Percentiles rank a stretch among this genome's conserved stretches.
phyloP scores from a whole-genome alignment of 2,113 vertebrate genomes.

The Amblyornis subalaris region DNA sequence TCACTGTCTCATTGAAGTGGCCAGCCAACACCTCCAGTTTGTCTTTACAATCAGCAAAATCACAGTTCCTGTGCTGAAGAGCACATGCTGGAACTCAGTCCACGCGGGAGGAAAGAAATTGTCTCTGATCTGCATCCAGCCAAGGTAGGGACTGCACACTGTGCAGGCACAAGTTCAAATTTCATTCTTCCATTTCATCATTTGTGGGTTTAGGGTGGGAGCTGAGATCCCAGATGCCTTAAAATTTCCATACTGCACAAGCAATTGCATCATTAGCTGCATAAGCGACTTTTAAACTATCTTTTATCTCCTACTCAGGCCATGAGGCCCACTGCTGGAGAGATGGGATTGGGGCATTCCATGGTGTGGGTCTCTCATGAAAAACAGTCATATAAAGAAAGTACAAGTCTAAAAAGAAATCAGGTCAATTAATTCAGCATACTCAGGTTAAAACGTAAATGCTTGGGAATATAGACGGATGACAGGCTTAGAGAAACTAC shows the following conservation, averaged over 20 bases:
- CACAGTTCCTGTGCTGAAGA: neutral
- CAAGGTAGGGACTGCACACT: accelerated
- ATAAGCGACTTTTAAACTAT: neutral
- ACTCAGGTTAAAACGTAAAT: neutral
- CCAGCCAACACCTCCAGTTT: neutral
- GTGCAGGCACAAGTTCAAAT: neutral
- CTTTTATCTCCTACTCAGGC: neutral
- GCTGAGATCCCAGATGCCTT: neutral
- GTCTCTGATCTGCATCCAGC: neutral
- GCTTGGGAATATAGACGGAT: neutral
- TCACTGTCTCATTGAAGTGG: neutral
- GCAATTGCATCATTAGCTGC: neutral
- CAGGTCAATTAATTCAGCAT: constrained; percentile 9
- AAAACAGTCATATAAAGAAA: constrained; percentile 27
- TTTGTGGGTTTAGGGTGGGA: neutral
- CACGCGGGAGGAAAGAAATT: neutral
- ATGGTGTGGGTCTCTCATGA: neutral
- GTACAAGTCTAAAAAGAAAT: neutral
- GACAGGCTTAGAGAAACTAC: constrained; percentile 19
- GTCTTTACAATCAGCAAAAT: neutral
- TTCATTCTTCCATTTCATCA: neutral
- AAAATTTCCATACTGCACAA: neutral
- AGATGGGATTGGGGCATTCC: neutral
- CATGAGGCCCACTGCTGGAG: neutral
- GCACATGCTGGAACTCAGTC: accelerated